These are phyloP conservation scores for Zapus hudsonius DNA, from an alignment of 2,113 vertebrate genomes.

Conservation along the genomic window DNA sequence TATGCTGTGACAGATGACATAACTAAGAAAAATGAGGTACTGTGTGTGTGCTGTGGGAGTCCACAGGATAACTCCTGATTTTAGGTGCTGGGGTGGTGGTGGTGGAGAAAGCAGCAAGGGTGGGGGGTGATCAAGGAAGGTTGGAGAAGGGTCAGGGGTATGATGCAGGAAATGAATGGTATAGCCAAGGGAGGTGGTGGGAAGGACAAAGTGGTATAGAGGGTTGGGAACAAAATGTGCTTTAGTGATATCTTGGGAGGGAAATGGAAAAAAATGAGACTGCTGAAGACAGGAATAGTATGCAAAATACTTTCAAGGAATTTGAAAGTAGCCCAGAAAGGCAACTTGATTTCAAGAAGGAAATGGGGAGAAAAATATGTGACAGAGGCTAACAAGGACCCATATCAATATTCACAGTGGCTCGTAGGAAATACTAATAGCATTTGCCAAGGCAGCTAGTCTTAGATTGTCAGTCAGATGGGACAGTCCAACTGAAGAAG, in stretches of 20 bases:
- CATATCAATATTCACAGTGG: not conserved
- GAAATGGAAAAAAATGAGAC: not conserved
- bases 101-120: not conserved
- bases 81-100: not conserved
- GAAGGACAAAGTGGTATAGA: not conserved
- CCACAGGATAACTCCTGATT: not conserved
- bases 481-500: not conserved
- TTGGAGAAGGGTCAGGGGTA: not conserved
- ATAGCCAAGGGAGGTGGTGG: not conserved
- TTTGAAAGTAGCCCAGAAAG: not conserved
- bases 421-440: not conserved
- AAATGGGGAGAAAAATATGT: not conserved
- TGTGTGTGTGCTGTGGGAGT: not conserved
- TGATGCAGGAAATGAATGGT: not conserved
- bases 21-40: not conserved
- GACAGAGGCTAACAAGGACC: not conserved
- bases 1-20: not conserved
- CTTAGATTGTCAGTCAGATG: not conserved
- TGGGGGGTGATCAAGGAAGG: not conserved
- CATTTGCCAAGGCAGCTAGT: conserved; percentile 16
- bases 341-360: not conserved
- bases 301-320: not conserved
- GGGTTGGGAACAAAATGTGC: not conserved
- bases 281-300: not conserved
- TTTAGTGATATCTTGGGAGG: conserved; percentile 5